phyloP scores from a whole-genome alignment of 2,113 vertebrate species.

The Macheiramphus alcinus region DNA sequence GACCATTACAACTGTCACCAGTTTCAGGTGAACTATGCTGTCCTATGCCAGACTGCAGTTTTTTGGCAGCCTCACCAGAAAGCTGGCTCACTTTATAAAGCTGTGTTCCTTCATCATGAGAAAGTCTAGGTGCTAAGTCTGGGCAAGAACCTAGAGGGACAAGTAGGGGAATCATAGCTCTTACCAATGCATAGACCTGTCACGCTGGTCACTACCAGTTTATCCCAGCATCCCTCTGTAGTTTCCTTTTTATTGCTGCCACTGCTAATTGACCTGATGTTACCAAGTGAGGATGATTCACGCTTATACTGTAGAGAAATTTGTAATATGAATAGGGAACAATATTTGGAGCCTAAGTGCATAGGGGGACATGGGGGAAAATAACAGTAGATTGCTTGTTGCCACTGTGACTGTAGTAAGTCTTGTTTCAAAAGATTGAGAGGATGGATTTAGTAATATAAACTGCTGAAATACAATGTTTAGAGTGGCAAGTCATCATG shows the following conservation, averaged over 20 bases:
- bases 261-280: not conserved
- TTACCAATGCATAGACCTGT: not conserved
- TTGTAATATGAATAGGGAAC: conserved; percentile 31
- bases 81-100: not conserved
- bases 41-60: not conserved
- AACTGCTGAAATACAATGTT: conserved; percentile 36
- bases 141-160: not conserved
- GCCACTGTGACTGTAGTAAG: not conserved
- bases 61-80: not conserved
- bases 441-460: not conserved
- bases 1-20: not conserved
- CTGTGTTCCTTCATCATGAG: not conserved
- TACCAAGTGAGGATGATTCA: conserved; percentile 45
- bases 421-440: conserved; percentile 45
- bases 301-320: not conserved
- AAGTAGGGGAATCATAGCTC: not conserved
- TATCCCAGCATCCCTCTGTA: not conserved
- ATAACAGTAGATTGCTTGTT: conserved; percentile 29
- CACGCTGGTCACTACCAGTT: not conserved
- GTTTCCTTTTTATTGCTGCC: conserved; percentile 28
- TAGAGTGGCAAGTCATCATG: conserved; percentile 49
- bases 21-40: not conserved
- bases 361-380: not conserved
- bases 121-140: not conserved
- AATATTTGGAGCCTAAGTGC: conserved; percentile 12